A percentile compares a stretch with the other conserved stretches of the same genome.
phyloP scores from a whole-genome alignment of 1,140 invertebrate species.

The Brachionus plicatilis region DNA sequence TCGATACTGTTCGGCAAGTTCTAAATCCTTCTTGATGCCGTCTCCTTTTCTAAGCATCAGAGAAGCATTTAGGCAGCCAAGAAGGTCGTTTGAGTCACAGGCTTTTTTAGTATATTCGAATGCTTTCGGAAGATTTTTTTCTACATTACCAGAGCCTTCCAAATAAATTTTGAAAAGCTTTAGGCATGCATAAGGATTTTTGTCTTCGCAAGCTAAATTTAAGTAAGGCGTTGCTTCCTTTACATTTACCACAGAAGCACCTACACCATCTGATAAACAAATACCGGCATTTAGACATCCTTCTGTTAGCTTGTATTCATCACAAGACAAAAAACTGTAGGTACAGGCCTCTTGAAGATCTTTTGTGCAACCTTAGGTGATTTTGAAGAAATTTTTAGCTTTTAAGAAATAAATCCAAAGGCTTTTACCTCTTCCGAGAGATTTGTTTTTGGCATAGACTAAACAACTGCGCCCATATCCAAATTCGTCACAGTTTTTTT shows the following conservation, averaged over 20 bases:
- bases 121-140: constrained; percentile 12
- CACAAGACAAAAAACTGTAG: constrained; percentile 28
- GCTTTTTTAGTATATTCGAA: constrained; percentile 14
- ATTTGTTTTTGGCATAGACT: background rate
- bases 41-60: constrained; percentile 31
- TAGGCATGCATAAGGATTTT: constrained; percentile 21
- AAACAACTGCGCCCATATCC: constrained; percentile 27
- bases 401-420: background rate
- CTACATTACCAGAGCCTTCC: background rate
- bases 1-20: constrained; percentile 26
- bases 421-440: constrained; percentile 1
- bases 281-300: constrained; percentile 12
- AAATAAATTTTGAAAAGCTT: constrained; percentile 38
- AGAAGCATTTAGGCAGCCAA: constrained; percentile 37
- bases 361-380: background rate
- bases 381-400: background rate
- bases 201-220: constrained; percentile 16
- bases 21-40: background rate
- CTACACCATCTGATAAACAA: constrained; percentile 6
- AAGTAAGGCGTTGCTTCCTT: background rate
- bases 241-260: constrained; percentile 6
- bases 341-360: background rate
- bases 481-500: constrained; percentile 40
- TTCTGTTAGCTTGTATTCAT: background rate
- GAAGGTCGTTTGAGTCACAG: constrained; percentile 1